A percentile compares a stretch with the other conserved stretches of the same genome.
phyloP scores from a whole-genome alignment of 2,797 vertebrate species.

The Sardinella longiceps region DNA sequence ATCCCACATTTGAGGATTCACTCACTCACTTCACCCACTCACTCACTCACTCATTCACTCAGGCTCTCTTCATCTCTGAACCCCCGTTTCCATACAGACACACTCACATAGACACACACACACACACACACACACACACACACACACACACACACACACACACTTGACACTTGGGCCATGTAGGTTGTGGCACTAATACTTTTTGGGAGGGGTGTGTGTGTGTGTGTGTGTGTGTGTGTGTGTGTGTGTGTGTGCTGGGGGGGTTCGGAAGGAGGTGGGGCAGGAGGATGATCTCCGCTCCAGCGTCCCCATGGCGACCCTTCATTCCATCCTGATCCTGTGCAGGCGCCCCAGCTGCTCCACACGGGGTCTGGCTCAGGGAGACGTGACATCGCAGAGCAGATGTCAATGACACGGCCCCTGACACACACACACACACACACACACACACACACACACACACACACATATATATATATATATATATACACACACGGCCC shows the following conservation, averaged over 20 bases:
- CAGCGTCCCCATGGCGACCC: slow-evolving; percentile 20
- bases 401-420: slow-evolving; percentile 24
- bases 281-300: slow-evolving; percentile 2
- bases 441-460: neutral
- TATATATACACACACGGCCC: neutral
- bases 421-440: slow-evolving; percentile 5
- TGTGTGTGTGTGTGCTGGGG: neutral
- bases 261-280: neutral
- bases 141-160: neutral
- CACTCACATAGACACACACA: no score
- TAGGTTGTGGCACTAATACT: neutral
- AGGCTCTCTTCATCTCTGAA: neutral
- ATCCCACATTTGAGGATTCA: no score
- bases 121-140: no score
- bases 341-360: neutral
- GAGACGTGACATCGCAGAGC: slow-evolving; percentile 11
- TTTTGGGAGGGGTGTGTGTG: neutral
- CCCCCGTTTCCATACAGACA: no score
- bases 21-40: neutral
- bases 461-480: no score
- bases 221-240: neutral
- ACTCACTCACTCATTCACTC: neutral
- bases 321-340: neutral
- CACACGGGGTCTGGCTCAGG: neutral
- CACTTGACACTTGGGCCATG: neutral